phyloP scores from a whole-genome alignment of 2,888 invertebrate genomes.

The Metopia argyrocephala region DNA sequence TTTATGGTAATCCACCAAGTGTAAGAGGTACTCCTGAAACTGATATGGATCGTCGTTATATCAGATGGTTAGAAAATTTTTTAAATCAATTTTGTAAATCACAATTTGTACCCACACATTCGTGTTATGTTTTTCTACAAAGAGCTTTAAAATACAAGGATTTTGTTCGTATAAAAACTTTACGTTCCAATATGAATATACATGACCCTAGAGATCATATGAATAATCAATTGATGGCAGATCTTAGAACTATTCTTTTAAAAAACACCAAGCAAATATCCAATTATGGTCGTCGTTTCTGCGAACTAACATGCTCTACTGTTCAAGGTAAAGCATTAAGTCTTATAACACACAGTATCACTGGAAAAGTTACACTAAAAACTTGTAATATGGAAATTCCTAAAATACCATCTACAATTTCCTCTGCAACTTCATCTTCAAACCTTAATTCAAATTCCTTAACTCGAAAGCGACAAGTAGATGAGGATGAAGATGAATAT shows the following conservation, averaged over 20 bases:
- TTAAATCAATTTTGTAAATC: slow-evolving; percentile 68
- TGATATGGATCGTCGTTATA: slow-evolving; percentile 45
- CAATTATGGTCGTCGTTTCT: slow-evolving; percentile 67
- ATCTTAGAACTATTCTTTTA: slow-evolving; percentile 66
- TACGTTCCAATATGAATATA: slow-evolving; percentile 65
- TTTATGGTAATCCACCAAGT: slow-evolving; percentile 68
- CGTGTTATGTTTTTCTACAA: slow-evolving; percentile 68
- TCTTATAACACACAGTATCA: slow-evolving; percentile 66
- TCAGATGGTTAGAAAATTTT: slow-evolving; percentile 70
- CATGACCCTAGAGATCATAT: slow-evolving; percentile 59
- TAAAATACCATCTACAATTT: neutral
- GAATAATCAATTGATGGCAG: slow-evolving; percentile 66
- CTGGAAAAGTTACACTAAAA: slow-evolving; percentile 65
- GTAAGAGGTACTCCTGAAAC: slow-evolving; percentile 42
- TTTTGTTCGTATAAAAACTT: slow-evolving; percentile 67
- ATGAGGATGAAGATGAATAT: slow-evolving; percentile 56
- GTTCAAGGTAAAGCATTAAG: slow-evolving; percentile 65
- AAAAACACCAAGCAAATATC: slow-evolving; percentile 62
- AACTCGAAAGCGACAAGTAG: slow-evolving; percentile 45
- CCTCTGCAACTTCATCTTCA: slow-evolving; percentile 15
- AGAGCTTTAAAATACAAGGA: slow-evolving; percentile 68
- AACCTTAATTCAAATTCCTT: neutral
- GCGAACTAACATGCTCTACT: slow-evolving; percentile 66
- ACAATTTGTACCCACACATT: slow-evolving; percentile 67
- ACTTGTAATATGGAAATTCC: slow-evolving; percentile 47